A percentile compares a stretch with the other conserved stretches of the same genome.
Conservation (phyloP, 2,888 invertebrate species). For the Bellardia bayeri region DNA sequence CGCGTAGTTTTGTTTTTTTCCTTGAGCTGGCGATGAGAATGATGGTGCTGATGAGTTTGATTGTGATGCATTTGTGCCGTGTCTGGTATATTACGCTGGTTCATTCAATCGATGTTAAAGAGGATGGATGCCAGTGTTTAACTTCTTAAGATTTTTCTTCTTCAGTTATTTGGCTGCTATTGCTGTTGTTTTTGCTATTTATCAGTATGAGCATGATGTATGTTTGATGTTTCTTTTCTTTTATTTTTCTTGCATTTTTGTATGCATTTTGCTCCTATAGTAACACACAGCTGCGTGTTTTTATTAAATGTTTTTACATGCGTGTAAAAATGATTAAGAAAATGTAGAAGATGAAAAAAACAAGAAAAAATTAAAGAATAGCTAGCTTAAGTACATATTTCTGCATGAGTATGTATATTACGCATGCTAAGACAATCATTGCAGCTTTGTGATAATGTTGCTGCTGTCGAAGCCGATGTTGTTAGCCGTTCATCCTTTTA, state of each 20-base stretch:
- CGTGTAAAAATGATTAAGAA: constrained; percentile 73
- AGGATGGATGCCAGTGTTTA: constrained; percentile 64
- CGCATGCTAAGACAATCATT: constrained; percentile 52
- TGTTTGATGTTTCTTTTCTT: constrained; percentile 53
- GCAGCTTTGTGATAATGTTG: constrained; percentile 25
- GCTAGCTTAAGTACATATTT: background rate
- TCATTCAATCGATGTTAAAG: constrained; percentile 53
- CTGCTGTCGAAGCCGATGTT: constrained; percentile 24
- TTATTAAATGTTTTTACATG: constrained; percentile 73
- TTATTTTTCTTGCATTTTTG: background rate
- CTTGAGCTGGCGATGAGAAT: constrained; percentile 5
- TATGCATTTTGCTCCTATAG: constrained; percentile 30
- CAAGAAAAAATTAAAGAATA: constrained; percentile 15
- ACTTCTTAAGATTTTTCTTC: constrained; percentile 48
- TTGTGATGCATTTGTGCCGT: constrained; percentile 45
- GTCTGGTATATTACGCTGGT: constrained; percentile 11
- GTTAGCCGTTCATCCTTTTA: constrained; percentile 45
- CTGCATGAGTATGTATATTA: constrained; percentile 44
- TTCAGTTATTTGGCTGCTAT: constrained; percentile 11
- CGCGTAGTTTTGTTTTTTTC: constrained; percentile 26
- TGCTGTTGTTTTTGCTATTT: constrained; percentile 56
- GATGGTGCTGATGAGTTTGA: constrained; percentile 56
- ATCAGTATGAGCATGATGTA: constrained; percentile 66
- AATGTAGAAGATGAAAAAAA: constrained; percentile 51
- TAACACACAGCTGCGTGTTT: constrained; percentile 72